phyloP scores from a whole-genome alignment of 2,113 vertebrate genomes.

The Ceyx melanurus region DNA sequence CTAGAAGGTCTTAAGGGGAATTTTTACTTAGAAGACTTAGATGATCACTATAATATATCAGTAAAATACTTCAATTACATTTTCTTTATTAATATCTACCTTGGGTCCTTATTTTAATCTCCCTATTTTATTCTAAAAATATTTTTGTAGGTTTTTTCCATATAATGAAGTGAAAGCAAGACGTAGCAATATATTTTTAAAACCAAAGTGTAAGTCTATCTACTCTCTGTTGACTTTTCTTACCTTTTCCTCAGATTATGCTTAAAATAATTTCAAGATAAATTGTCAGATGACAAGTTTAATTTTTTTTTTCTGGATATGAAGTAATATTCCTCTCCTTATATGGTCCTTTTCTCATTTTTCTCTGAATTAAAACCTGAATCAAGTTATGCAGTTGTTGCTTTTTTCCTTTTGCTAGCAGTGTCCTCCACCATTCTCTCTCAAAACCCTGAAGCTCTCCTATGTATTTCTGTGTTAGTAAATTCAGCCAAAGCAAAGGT shows the following conservation, averaged over 20 bases:
- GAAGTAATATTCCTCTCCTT: neutral
- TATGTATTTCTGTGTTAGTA: neutral
- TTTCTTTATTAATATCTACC: neutral
- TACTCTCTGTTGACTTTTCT: neutral
- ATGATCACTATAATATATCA: neutral
- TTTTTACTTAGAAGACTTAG: neutral
- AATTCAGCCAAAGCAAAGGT: neutral
- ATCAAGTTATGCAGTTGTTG: neutral
- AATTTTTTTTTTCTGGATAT: neutral
- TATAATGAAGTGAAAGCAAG: neutral
- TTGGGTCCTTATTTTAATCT: neutral
- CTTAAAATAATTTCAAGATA: neutral
- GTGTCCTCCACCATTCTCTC: neutral
- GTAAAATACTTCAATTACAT: neutral
- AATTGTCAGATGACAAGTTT: neutral
- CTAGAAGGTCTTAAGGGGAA: neutral
- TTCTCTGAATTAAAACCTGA: neutral
- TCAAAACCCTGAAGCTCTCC: neutral
- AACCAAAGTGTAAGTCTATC: neutral
- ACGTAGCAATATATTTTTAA: neutral
- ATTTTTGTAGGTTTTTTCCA: neutral
- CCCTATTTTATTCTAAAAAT: neutral
- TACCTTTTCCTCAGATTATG: neutral
- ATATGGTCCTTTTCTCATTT: neutral
- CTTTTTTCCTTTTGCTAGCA: neutral